phyloP scores from a whole-genome alignment of 2,888 invertebrate genomes.

The Drosophila acutilabella region DNA sequence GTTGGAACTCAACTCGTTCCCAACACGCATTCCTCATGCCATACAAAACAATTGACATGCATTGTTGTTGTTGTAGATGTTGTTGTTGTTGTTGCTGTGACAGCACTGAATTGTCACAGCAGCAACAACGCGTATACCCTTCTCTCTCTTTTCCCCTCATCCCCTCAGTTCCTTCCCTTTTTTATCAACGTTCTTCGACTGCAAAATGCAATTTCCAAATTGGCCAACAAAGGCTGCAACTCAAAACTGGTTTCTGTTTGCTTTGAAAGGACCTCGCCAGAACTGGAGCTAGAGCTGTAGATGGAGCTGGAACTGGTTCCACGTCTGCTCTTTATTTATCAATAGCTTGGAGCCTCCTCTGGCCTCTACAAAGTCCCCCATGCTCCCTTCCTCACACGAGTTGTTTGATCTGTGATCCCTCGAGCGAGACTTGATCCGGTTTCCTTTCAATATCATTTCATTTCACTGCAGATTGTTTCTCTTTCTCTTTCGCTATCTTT shows the following conservation, averaged over 20 bases:
- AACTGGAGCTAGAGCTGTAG: constrained; percentile 32
- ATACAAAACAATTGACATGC: constrained; percentile 80
- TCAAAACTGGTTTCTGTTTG: constrained; percentile 56
- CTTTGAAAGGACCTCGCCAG: constrained; percentile 48
- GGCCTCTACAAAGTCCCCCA: too few relatives aligned
- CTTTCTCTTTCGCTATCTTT: neutral
- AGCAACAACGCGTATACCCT: constrained; percentile 15
- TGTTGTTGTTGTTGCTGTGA: constrained; percentile 37
- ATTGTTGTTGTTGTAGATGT: constrained; percentile 37
- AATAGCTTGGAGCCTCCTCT: constrained; percentile 35
- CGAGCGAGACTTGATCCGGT: constrained; percentile 31
- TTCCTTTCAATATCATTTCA: constrained; percentile 62
- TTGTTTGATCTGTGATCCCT: constrained; percentile 9
- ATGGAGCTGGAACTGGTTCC: constrained; percentile 45
- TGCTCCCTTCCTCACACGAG: neutral
- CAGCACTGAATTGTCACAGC: constrained; percentile 68
- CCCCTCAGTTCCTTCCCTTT: neutral
- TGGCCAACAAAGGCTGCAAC: constrained; percentile 51
- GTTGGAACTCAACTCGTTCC: constrained; percentile 53
- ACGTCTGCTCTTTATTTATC: constrained; percentile 73
- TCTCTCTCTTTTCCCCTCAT: constrained; percentile 14
- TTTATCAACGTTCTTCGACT: constrained; percentile 33
- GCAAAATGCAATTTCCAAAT: constrained; percentile 69
- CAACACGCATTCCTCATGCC: constrained; percentile 80
- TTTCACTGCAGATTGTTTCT: constrained; percentile 33